Conservation (phyloP, 2,888 invertebrate species). For the Pinctada fucata region DNA sequence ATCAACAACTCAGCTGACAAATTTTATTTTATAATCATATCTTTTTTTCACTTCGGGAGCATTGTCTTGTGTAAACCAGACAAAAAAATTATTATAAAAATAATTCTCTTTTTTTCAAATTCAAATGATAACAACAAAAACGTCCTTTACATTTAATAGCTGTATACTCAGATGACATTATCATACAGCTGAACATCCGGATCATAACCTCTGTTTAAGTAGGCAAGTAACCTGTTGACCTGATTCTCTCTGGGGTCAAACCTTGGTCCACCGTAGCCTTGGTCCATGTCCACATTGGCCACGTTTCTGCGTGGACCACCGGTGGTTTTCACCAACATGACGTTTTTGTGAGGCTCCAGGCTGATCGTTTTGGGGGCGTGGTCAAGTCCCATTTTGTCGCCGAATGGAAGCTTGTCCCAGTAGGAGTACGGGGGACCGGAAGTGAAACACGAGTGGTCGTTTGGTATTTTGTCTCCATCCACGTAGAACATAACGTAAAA, state of each 20-base stretch:
- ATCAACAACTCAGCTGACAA: too few species aligned
- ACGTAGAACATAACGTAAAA: slow-evolving; percentile 76
- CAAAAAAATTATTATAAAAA: too few species aligned
- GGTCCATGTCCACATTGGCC: not conserved
- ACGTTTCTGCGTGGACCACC: not conserved
- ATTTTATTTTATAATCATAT: too few species aligned
- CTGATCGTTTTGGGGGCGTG: slow-evolving; percentile 60
- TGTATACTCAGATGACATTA: slow-evolving; percentile 2
- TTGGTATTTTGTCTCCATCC: slow-evolving; percentile 59
- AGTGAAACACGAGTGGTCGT: slow-evolving; percentile 73
- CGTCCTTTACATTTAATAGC: too few species aligned
- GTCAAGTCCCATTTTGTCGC: slow-evolving; percentile 44
- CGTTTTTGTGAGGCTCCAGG: slow-evolving; percentile 52
- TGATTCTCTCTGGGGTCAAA: not conserved
- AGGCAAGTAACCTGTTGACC: slow-evolving; percentile 15
- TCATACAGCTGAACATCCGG: slow-evolving; percentile 16
- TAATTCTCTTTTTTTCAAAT: too few species aligned
- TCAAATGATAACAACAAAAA: too few species aligned
- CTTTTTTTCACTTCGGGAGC: too few species aligned
- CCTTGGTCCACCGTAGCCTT: not conserved
- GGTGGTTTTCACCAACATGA: slow-evolving; percentile 20
- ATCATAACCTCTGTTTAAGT: slow-evolving; percentile 31
- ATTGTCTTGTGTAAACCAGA: too few species aligned
- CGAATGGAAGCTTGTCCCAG: slow-evolving; percentile 80
- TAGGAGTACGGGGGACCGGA: slow-evolving; percentile 90